A percentile compares a stretch with the other conserved stretches of the same genome.
Evolutionary conservation across 2,113 vertebrate genomes (phyloP).

Genomic region (Phaethornis superciliosus): DNA sequence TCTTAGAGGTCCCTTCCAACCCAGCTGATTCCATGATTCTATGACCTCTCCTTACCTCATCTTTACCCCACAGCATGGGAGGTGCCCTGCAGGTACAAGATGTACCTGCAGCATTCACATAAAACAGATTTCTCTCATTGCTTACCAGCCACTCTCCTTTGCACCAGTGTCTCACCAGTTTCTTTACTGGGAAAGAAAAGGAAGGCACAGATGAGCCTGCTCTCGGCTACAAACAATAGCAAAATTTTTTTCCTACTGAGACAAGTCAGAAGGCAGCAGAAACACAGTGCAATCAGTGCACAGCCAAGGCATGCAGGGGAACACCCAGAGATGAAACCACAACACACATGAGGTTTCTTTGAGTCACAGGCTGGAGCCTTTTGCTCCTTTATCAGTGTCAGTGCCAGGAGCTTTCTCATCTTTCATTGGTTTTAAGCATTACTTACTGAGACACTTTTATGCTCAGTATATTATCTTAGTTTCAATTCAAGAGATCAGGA

Average conservation of each 20-base stretch:
- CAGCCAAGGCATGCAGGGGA: neutral
- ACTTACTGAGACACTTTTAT: neutral
- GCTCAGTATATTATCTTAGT: neutral
- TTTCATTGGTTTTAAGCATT: neutral
- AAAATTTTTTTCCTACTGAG: fast-evolving
- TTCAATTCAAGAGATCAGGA: neutral
- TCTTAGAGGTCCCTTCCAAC: no score
- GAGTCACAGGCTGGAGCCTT: neutral
- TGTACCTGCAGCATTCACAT: neutral
- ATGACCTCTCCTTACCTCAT: no score
- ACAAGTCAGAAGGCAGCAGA: neutral
- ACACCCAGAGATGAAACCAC: neutral
- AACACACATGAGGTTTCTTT: neutral
- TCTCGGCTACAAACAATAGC: neutral
- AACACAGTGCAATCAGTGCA: neutral
- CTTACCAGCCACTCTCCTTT: neutral
- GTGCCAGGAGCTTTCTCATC: neutral
- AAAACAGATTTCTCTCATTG: neutral
- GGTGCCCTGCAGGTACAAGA: neutral
- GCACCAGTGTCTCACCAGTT: neutral
- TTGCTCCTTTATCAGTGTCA: neutral
- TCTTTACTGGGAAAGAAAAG: neutral
- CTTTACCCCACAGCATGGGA: fast-evolving
- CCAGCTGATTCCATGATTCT: no score
- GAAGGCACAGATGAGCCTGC: neutral